These are phyloP conservation scores for Melanotaenia maccullochi DNA, from an alignment of 2,797 vertebrate genomes.

Conservation along the genomic window DNA sequence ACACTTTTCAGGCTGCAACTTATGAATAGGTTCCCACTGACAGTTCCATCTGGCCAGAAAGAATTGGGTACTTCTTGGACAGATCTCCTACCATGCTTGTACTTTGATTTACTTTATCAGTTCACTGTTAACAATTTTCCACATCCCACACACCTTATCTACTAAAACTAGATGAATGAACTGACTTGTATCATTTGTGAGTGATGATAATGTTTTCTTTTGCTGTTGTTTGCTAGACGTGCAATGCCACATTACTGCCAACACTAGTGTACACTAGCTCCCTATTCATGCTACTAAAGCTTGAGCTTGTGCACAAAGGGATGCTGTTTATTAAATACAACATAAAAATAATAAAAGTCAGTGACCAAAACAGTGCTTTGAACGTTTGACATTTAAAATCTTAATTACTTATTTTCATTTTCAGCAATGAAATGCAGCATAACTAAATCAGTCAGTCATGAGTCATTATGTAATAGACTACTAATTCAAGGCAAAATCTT, in stretches of 20 bases:
- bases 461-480: not conserved
- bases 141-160: not conserved
- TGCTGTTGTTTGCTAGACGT: not conserved
- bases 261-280: too few relatives aligned
- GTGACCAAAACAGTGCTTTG: not conserved
- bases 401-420: not conserved
- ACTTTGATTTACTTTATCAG: not conserved
- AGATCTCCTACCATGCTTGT: not conserved
- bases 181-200: not conserved
- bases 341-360: not conserved
- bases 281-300: not conserved
- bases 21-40: conserved; percentile 58
- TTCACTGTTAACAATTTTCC: not conserved
- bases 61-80: too few relatives aligned
- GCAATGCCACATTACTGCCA: not conserved
- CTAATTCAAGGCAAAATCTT: not conserved
- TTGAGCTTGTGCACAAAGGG: not conserved
- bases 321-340: not conserved
- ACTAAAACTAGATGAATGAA: not conserved
- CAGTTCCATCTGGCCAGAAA: conserved; percentile 42
- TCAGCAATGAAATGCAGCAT: not conserved
- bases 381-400: not conserved
- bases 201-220: not conserved
- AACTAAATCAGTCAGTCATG: conserved; percentile 2
- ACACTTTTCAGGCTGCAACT: conserved; percentile 61